Evolutionary conservation across 2,113 vertebrate species (phyloP), one percentile per base, ranked within the genome.

Genomic region (Chlorodrepanis virens): DNA sequence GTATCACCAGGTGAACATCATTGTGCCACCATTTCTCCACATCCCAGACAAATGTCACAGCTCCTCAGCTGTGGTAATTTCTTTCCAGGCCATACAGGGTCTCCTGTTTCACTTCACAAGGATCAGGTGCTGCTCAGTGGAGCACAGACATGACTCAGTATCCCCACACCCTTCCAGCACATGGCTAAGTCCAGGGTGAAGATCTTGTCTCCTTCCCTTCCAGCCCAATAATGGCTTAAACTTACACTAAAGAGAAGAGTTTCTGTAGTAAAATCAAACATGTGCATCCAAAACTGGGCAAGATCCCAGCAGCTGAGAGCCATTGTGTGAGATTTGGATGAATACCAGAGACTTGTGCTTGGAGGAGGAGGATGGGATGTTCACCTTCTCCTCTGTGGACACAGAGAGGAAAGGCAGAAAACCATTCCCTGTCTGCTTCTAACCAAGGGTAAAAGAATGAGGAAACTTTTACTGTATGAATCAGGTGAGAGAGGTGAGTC

Each of bases 1-100:
- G 35, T 25, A 28, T 52, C 42, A 65, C 63, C 74, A n/a, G 31
- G 4, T 1, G 2, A 9, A 35, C 25, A 35, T 25, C 68, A 19
- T 5, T 0, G 0, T 6, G 6, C 15, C 49, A 64, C 45, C 7
- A 2, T 42, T 82, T 81, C 37, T 64, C 74, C 72, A 42, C 16
- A 54, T 20, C 27, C 50, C 29, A 45, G 18, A 25, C 8, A 50
- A 91, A 82, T 24, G 57, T 28, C 64, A 22, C 35, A 35, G 23
- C 72, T 93, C 14, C 50, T 78, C 2, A 1, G 39, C 10, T 22
- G 12, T 11, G 18, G 12, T 20, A 53, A 56, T 75, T 75, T 42
- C 42, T 37, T 67, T 28, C 59, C 64, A 57, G 68, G 40, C 44
- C 63, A 83, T 25, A 72, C 70, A 90, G 65, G 35, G 45, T 45